These are phyloP conservation scores for Lasioglossum marginatum DNA, from an alignment of 2,888 invertebrate species.

Conservation along the genomic window DNA sequence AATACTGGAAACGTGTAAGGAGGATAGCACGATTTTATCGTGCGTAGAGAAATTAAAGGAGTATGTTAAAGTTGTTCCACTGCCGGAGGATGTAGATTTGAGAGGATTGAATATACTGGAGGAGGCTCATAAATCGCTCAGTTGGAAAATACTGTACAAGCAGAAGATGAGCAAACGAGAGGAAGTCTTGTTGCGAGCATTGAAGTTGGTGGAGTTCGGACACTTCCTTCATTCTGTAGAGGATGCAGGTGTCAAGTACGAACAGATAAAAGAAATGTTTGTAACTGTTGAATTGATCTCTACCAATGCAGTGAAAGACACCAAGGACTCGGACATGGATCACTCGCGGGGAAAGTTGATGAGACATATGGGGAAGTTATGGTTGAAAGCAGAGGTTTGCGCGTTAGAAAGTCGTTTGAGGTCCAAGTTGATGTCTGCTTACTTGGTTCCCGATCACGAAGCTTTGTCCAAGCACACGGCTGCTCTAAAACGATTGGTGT, in stretches of 20 bases:
- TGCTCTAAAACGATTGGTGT: slow-evolving; percentile 93
- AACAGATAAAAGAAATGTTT: slow-evolving; percentile 84
- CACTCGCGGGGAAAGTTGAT: slow-evolving; percentile 87
- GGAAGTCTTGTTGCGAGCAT: slow-evolving; percentile 90
- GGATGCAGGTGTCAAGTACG: slow-evolving; percentile 89
- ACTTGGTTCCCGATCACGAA: slow-evolving; percentile 94
- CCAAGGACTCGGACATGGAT: slow-evolving; percentile 73
- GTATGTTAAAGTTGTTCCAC: slow-evolving; percentile 88
- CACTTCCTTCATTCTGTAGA: slow-evolving; percentile 88
- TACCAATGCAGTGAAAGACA: slow-evolving; percentile 33
- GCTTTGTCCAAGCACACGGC: slow-evolving; percentile 91
- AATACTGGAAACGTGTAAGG: slow-evolving; percentile 75
- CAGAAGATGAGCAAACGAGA: slow-evolving; percentile 87
- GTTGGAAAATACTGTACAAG: slow-evolving; percentile 89
- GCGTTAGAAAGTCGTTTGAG: slow-evolving; percentile 92
- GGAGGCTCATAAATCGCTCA: slow-evolving; percentile 88
- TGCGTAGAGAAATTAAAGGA: slow-evolving; percentile 86
- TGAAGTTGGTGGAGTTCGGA: slow-evolving; percentile 93
- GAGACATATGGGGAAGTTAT: slow-evolving; percentile 94
- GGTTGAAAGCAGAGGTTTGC: slow-evolving; percentile 95
- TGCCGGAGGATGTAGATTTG: slow-evolving; percentile 91
- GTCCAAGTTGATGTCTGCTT: slow-evolving; percentile 89
- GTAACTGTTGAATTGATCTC: slow-evolving; percentile 60
- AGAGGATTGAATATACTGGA: slow-evolving; percentile 90
- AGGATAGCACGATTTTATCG: slow-evolving; percentile 72